These are phyloP conservation scores for Hybognathus amarus DNA, from an alignment of 2,797 vertebrate genomes.

Conservation along the genomic window DNA sequence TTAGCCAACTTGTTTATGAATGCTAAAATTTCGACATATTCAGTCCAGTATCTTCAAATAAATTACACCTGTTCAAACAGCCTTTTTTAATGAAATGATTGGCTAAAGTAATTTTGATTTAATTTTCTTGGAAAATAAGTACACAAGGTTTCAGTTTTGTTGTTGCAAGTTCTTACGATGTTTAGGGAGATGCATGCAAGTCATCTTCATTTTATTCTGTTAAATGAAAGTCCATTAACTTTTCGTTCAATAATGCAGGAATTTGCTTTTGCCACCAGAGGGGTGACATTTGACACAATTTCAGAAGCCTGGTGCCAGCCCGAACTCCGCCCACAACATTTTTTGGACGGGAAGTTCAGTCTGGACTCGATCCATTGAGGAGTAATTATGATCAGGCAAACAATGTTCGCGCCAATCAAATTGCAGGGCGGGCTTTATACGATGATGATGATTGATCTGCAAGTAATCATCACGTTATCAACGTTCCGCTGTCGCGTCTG, in stretches of 20 bases:
- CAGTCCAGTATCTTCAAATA: slow-evolving; percentile 45
- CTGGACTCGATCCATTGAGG: too few species aligned
- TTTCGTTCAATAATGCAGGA: background rate
- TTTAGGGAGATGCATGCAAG: background rate
- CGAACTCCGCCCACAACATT: too few species aligned
- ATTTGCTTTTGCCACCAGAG: slow-evolving; percentile 3
- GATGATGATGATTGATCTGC: too few species aligned
- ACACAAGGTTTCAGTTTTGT: background rate
- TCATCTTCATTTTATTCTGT: background rate
- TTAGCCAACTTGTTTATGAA: slow-evolving; percentile 42
- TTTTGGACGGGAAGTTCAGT: too few species aligned
- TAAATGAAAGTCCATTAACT: background rate
- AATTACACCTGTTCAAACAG: slow-evolving; percentile 43
- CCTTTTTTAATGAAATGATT: slow-evolving; percentile 23
- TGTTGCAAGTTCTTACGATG: background rate
- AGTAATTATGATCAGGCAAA: too few species aligned
- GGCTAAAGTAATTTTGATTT: background rate
- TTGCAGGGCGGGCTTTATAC: too few species aligned
- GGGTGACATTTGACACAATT: too few species aligned
- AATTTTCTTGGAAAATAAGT: background rate
- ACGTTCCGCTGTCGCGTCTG: too few species aligned
- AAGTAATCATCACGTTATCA: too few species aligned
- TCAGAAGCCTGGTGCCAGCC: too few species aligned
- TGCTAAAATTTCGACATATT: slow-evolving; percentile 37
- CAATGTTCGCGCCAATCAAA: too few species aligned